Conservation (phyloP, 1,140 invertebrate species). For the Formica exsecta region DNA sequence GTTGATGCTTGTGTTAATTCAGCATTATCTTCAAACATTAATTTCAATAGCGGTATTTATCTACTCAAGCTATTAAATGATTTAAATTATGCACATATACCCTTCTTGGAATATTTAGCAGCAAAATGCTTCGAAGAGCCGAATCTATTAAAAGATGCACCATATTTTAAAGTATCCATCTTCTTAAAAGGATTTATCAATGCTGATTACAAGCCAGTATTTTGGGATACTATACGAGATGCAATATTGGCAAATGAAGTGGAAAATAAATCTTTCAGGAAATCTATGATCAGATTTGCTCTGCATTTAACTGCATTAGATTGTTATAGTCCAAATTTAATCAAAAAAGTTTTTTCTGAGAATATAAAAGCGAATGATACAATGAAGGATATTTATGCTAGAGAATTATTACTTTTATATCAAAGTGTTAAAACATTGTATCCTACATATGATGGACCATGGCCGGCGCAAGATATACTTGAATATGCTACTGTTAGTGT, state of each 20-base stretch:
- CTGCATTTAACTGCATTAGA: constrained; percentile 87
- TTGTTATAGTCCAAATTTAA: constrained; percentile 86
- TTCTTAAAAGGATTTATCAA: constrained; percentile 86
- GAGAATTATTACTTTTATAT: constrained; percentile 84
- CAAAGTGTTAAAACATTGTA: constrained; percentile 87
- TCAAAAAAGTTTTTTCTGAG: constrained; percentile 85
- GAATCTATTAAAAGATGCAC: constrained; percentile 75
- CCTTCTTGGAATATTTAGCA: constrained; percentile 87
- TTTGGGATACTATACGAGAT: constrained; percentile 86
- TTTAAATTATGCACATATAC: constrained; percentile 87
- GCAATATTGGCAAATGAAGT: constrained; percentile 77
- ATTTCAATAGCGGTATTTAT: constrained; percentile 70
- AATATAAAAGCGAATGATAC: neutral
- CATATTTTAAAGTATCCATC: constrained; percentile 75
- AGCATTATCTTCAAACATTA: constrained; percentile 76
- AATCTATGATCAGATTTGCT: constrained; percentile 86
- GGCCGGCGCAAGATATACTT: constrained; percentile 75
- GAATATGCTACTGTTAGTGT: neutral
- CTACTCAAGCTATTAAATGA: constrained; percentile 86
- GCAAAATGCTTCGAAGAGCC: constrained; percentile 83
- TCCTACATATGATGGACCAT: constrained; percentile 83
- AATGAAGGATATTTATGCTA: constrained; percentile 75
- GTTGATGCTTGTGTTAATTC: constrained; percentile 82
- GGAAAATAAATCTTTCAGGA: constrained; percentile 79
- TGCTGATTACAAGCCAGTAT: constrained; percentile 88